Base-by-base conservation (phyloP, 2,113 vertebrate species). In the Romanogobio albipinnatus region DNA sequence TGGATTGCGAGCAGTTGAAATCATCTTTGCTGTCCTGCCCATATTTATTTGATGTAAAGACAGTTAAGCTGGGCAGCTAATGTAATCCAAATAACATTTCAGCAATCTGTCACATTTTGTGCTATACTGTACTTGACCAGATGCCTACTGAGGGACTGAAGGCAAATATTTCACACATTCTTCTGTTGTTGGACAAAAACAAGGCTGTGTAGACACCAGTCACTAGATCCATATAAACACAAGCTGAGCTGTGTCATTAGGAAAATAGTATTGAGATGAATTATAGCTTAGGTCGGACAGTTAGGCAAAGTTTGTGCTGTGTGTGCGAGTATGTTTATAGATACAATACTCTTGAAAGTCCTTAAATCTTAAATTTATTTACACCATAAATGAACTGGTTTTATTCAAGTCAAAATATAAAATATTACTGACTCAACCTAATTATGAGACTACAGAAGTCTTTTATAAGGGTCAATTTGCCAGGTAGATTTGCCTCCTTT, bases 21-120 rank as follows among this genome's bases (percentile, higher is more conserved):
- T 88, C 33, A 70, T 77, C 22, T 77, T 82, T 86, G 43, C 24
- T 45, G 77, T 68, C 81, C 53, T 29, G 39, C 33, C 76, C 76
- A 68, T 87, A 81, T 84, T 87, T 84, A 87, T 84, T 84, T 84
- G 82, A 81, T 84, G 68, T 84, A 62, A 81, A 80, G 77, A n/a
- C 33, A 51, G 64, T 74, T 75, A 81, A 84, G 68, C 45, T 58
- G 86, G 70, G 11, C 51, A 76, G 76, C 68, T 76, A 86, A 77
- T 83, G 75, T 71, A 83, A 84, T 75, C 86, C 82, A 56, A 78
- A 84, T 75, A 87, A 76, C 86, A 84, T 66, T 78, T 61, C 49
- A 33, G 70, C 86, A 84, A 84, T 73, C 76, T 87, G 86, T 87
- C 59, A 78, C 39, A 26, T 87, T 45, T 68, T 66, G 36, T 26